phyloP scores from a whole-genome alignment of 2,113 vertebrate species.

The Grallaria varia region DNA sequence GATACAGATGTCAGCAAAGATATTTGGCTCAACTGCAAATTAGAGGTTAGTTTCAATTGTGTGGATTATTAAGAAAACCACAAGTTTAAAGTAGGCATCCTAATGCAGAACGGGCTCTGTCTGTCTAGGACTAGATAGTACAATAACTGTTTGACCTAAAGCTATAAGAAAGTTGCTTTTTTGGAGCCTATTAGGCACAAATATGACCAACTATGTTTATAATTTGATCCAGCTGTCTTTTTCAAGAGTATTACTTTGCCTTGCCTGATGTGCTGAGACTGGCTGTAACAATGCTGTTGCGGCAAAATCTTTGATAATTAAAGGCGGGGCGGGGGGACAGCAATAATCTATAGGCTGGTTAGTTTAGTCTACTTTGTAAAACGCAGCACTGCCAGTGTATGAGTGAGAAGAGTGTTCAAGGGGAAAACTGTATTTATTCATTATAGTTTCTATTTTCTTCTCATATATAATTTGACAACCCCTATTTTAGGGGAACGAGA shows the following conservation, averaged over 20 bases:
- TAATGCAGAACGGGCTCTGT: background rate
- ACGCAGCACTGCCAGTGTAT: background rate
- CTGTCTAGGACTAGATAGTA: background rate
- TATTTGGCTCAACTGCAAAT: conserved; percentile 47
- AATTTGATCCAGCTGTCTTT: background rate
- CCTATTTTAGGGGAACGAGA: conserved; percentile 10
- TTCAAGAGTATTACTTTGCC: background rate
- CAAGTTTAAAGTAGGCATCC: conserved; percentile 1
- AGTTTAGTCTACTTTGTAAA: background rate
- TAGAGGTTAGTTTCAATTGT: conserved; percentile 30
- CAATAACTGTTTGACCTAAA: background rate
- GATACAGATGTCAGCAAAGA: conserved; percentile 57
- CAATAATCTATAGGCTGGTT: background rate
- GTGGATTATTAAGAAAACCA: conserved; percentile 21
- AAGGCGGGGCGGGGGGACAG: background rate
- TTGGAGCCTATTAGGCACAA: background rate
- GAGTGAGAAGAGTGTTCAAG: background rate
- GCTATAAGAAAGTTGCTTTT: background rate
- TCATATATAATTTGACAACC: conserved; percentile 42
- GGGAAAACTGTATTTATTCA: conserved; percentile 9
- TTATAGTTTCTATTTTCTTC: conserved; percentile 44
- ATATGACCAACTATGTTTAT: background rate
- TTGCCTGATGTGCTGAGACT: background rate
- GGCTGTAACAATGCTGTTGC: background rate
- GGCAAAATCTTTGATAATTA: background rate